These are phyloP conservation scores for Dorcus parallelipipedus DNA, from an alignment of 2,888 invertebrate species.

Conservation along the genomic window DNA sequence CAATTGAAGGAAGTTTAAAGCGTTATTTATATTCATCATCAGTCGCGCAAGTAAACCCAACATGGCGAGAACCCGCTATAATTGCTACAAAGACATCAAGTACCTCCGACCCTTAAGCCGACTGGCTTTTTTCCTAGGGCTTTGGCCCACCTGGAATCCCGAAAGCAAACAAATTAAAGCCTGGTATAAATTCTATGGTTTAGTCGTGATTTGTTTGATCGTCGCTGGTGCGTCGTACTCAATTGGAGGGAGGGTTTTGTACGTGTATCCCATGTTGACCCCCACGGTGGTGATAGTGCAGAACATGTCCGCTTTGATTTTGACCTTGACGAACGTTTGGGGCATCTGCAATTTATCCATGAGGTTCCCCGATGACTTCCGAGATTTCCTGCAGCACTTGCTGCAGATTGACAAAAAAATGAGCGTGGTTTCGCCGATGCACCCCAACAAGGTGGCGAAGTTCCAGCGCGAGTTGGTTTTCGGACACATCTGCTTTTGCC, in stretches of 20 bases:
- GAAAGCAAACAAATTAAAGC: too few species aligned
- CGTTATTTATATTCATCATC: too few species aligned
- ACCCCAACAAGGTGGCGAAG: not conserved
- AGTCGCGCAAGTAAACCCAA: too few species aligned
- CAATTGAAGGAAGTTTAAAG: too few species aligned
- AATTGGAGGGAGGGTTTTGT: not conserved
- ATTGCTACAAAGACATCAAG: too few species aligned
- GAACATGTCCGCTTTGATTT: not conserved
- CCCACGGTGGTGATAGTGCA: not conserved
- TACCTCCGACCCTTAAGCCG: too few species aligned
- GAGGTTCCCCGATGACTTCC: not conserved
- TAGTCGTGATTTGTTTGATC: not conserved
- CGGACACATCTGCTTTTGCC: not conserved
- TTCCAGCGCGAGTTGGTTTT: not conserved
- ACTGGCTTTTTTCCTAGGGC: not conserved
- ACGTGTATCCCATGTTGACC: not conserved
- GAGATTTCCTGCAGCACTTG: too few species aligned
- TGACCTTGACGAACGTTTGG: not conserved
- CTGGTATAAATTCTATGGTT: constrained; percentile 2
- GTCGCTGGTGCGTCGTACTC: not conserved
- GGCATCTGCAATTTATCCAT: constrained; percentile 1
- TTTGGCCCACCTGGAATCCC: not conserved
- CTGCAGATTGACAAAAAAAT: too few species aligned
- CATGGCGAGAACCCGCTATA: too few species aligned
- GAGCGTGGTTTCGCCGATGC: too few species aligned